phyloP scores from a whole-genome alignment of 2,888 invertebrate species.

The Anagyrus pseudococci region DNA sequence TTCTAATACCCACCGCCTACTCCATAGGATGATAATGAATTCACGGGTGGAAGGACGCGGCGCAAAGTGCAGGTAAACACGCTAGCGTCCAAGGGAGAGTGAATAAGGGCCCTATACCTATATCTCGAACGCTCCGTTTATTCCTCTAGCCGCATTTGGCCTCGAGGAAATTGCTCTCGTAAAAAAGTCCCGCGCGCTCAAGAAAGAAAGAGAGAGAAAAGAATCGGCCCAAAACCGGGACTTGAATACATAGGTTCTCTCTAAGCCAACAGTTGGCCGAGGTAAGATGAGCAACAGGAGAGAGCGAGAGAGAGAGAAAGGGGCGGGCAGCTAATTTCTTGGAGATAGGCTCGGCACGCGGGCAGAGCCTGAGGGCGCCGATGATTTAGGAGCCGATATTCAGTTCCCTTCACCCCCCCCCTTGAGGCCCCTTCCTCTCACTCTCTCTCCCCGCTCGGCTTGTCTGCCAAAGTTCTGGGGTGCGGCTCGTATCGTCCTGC shows the following conservation, averaged over 20 bases:
- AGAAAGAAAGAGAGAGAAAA: background rate
- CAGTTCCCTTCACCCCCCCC: background rate
- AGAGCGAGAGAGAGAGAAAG: conserved; percentile 13
- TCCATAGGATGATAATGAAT: no score
- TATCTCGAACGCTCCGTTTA: background rate
- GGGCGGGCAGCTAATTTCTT: conserved; percentile 32
- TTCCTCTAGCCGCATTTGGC: background rate
- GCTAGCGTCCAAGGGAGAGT: no score
- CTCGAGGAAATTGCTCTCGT: conserved; percentile 30
- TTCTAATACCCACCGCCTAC: no score
- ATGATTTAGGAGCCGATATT: conserved; percentile 46
- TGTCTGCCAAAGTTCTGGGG: no score
- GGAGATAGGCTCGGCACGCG: conserved; percentile 32
- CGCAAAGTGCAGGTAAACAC: no score
- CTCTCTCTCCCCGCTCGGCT: no score
- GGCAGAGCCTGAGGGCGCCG: conserved; percentile 42
- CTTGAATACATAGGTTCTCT: no score
- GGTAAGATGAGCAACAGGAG: conserved; percentile 3
- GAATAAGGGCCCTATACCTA: background rate
- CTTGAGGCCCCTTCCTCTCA: no score
- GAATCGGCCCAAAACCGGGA: no score
- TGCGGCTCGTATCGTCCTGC: no score
- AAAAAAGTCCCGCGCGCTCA: conserved; percentile 23
- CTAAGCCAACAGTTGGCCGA: no score
- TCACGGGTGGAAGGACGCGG: no score